Evolutionary conservation across 2,797 vertebrate genomes (phyloP), one percentile per base, ranked within the genome.

Genomic region (Megaceryle alcyon): DNA sequence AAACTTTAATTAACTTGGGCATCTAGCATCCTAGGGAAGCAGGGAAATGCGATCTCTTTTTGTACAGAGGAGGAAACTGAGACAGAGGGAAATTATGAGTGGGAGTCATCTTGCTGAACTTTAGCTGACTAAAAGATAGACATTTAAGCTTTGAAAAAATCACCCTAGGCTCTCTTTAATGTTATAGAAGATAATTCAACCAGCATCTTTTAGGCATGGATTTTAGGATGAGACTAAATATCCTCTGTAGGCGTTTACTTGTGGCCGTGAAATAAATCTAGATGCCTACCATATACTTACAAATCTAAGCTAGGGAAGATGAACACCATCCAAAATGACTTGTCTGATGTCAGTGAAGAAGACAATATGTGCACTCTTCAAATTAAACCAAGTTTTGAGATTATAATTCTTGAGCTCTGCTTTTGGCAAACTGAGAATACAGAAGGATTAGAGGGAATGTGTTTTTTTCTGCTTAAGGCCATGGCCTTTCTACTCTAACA

Each of bases 1-100:
- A 75, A 89, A 87, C 75, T 91, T 86, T 77, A 90, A 54, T 91
- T 94, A 89, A 85, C 22, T 85, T 68, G 89, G 71, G 71, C 64
- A 68, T 81, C 41, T 82, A 83, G 57, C 37, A 85, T 75, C 69
- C 72, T 57, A 64, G 33, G 8, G 19, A 85, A 80, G 10, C 35
- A 68, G 51, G 35, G 31, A 87, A 93, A 89, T 75, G 31, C 0
- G 0, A 75, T 81, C 57, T 78, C 12, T 41, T 65, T 84, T 93
- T 77, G 31, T 59, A 91, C 20, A 33, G 65, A 75, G 19, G 14
- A 54, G 21, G 41, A 93, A 91, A 78, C 41, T 6, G 56, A 93
- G 46, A 88, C 28, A 80, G n/a, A 53, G 59, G 70, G 71, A 95
- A 91, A 75, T 68, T 70, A 86, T 43, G 71, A 31, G 39, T 48